Evolutionary conservation across 2,113 vertebrate genomes (phyloP).

Genomic region (Gymnorhina tibicen): DNA sequence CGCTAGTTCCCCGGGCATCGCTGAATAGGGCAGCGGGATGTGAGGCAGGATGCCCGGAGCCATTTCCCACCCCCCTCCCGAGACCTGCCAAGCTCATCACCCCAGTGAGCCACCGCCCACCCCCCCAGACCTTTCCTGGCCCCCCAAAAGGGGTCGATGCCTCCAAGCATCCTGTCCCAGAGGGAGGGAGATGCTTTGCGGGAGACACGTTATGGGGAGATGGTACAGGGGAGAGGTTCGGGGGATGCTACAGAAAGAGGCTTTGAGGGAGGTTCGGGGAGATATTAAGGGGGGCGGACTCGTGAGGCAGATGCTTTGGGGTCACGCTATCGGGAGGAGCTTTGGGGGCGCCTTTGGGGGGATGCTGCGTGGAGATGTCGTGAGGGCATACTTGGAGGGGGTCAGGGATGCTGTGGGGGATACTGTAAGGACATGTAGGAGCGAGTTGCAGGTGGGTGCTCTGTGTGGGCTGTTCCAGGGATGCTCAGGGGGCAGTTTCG

Average conservation of each 20-base stretch:
- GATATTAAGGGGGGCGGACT: background rate
- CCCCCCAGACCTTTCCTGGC: background rate
- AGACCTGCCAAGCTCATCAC: background rate
- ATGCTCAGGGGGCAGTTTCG: background rate
- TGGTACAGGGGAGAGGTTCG: too few relatives aligned
- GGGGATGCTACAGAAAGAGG: background rate
- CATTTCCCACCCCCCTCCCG: background rate
- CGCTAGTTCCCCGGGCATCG: background rate
- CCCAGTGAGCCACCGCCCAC: background rate
- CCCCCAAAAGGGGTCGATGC: background rate
- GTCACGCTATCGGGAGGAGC: background rate
- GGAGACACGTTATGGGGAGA: background rate
- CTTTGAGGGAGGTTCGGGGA: background rate
- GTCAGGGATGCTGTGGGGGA: background rate
- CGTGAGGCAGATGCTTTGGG: background rate
- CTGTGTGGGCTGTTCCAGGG: background rate
- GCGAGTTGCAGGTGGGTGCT: accelerated
- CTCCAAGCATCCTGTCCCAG: background rate
- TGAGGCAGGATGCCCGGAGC: constrained; percentile 8
- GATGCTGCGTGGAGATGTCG: too few relatives aligned
- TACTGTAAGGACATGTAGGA: too few relatives aligned
- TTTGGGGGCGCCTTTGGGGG: background rate
- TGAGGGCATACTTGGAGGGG: too few relatives aligned
- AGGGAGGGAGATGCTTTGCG: background rate
- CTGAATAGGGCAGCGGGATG: constrained; percentile 29